phyloP scores from a whole-genome alignment of 2,888 invertebrate species.

The Phytoseiulus persimilis region DNA sequence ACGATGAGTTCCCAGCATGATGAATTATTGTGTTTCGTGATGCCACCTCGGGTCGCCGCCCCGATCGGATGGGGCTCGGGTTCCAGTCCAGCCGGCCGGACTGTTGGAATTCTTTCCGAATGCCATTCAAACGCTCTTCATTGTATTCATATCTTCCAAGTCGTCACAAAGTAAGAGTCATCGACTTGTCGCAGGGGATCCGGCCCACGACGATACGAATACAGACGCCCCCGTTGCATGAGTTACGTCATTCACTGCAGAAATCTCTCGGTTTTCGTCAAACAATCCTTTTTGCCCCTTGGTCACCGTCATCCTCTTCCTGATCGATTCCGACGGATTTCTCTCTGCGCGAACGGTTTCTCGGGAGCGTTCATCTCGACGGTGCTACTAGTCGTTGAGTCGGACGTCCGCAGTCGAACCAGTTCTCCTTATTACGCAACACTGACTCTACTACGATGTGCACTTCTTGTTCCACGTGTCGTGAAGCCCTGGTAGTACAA shows the following conservation, averaged over 20 bases:
- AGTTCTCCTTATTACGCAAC: neutral
- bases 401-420: neutral
- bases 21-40: neutral
- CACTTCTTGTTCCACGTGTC: neutral
- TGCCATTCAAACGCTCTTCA: neutral
- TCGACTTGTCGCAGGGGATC: neutral
- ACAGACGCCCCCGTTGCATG: neutral
- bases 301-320: neutral
- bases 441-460: neutral
- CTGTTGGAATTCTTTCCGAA: neutral
- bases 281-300: neutral
- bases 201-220: neutral
- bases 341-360: neutral
- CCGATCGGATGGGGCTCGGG: neutral
- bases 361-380: neutral
- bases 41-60: neutral
- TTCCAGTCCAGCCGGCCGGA: neutral
- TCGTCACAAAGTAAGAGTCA: neutral
- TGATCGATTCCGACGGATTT: neutral
- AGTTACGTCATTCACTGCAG: neutral
- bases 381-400: neutral
- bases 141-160: neutral
- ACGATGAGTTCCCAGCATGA: too few relatives aligned
- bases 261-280: neutral
- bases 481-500: neutral